Evolutionary conservation across 2,888 invertebrate genomes (phyloP).

Genomic region (Drosophila birchii): DNA sequence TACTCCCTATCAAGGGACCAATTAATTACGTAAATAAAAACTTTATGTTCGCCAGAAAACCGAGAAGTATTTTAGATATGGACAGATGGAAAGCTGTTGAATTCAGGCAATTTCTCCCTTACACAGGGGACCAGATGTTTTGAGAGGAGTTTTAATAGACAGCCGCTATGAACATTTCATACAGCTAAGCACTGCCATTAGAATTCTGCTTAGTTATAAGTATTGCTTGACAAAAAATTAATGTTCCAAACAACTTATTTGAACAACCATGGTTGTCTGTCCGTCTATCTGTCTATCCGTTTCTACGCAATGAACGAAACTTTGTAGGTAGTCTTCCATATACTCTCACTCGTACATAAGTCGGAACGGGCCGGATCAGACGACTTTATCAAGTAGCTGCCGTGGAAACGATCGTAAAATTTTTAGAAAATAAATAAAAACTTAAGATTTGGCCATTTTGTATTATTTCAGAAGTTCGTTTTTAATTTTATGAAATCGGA

Average conservation of each 20-base stretch:
- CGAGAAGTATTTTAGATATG: constrained; percentile 22
- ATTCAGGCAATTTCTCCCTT: constrained; percentile 20
- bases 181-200: constrained; percentile 4
- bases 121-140: constrained; percentile 24
- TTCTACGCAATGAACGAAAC: too few species aligned
- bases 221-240: constrained; percentile 10
- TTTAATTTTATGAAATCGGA: too few species aligned
- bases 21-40: not conserved
- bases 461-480: too few species aligned
- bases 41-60: constrained; percentile 24
- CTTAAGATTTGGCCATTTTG: too few species aligned
- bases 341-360: too few species aligned
- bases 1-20: constrained; percentile 2
- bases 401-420: too few species aligned
- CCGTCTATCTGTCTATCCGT: too few species aligned
- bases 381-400: too few species aligned
- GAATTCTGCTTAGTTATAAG: constrained; percentile 3
- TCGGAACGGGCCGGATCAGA: too few species aligned
- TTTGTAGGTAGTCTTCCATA: too few species aligned
- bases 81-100: constrained; percentile 26
- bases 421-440: too few species aligned
- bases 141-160: constrained; percentile 16
- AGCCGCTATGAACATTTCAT: constrained; percentile 13
- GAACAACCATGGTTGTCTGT: too few species aligned
- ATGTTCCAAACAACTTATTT: constrained; percentile 9